A percentile compares a stretch with the other conserved stretches of the same genome.
Conservation (phyloP, 2,888 invertebrate species). For the Eutolmus rufibarbis region DNA sequence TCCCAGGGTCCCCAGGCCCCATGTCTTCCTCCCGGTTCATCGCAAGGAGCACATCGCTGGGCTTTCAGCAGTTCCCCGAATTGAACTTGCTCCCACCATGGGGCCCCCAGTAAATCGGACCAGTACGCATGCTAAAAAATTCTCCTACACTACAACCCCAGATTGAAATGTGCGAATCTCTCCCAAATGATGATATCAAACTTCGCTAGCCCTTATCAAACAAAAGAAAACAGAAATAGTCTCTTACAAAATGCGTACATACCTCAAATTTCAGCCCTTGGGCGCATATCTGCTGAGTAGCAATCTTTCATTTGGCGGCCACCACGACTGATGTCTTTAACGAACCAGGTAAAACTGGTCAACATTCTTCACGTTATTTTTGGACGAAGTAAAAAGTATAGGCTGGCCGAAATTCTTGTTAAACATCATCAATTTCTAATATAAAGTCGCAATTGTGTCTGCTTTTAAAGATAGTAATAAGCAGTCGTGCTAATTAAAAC, state of each 20-base stretch:
- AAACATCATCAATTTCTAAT: too few relatives aligned
- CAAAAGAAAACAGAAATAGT: constrained; percentile 2
- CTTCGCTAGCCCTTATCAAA: neutral
- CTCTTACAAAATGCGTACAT: neutral
- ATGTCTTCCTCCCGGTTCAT: neutral
- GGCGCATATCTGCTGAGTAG: neutral
- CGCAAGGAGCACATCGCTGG: neutral
- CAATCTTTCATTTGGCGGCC: neutral
- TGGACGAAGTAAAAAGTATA: too few relatives aligned
- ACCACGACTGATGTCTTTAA: neutral
- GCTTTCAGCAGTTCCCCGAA: neutral
- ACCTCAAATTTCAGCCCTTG: neutral
- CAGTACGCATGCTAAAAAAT: constrained; percentile 1
- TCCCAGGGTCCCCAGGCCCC: neutral
- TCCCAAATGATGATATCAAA: neutral
- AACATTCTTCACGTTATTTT: too few relatives aligned
- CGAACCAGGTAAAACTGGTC: neutral
- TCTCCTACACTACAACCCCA: neutral
- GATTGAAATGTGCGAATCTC: neutral
- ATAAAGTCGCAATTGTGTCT: too few relatives aligned
- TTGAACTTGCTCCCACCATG: neutral
- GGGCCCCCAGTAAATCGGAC: neutral
- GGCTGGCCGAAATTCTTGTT: too few relatives aligned
- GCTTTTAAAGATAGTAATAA: too few relatives aligned
- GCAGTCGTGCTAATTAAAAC: too few relatives aligned